Base-by-base conservation (phyloP, 2,797 vertebrate species). In the Microctenopoma steveboyesi region DNA sequence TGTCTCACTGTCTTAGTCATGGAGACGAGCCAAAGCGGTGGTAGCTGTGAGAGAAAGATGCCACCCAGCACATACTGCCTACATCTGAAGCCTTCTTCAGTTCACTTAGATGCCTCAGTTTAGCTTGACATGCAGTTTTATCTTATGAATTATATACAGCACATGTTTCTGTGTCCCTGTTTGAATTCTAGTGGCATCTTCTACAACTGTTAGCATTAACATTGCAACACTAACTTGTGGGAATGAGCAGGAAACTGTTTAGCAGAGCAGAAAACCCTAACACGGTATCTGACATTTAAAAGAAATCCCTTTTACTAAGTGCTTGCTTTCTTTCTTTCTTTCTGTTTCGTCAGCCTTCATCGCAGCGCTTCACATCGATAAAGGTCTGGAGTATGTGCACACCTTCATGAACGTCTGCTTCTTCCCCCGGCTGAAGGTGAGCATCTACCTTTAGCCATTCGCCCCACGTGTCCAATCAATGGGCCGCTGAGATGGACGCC, bases 351-450 rank as follows among this genome's bases (percentile, higher is more conserved):
- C 86, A 98, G 98, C 98, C 28, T 99, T 99, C 91, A 98, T 99
- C 78, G 97, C 97, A 16, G 97, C 97, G 0, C 93, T 99, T 37
- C 99, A 98, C 92, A 99, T 99, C 43, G 98, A 99, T 79, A 99
- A 99, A 89, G 98, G 98, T 72, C 92, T 99, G 92, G 97, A 97
- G 88, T 99, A 93, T 0, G 97, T 99, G 78, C 97, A 98, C 86
- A 97, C 97, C 70, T 99, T 99, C 92, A 99, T 99, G 97, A 98
- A 99, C 4, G 98, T 99, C 74, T 99, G 97, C 85, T 99, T 99
- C 86, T 99, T 99, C 85, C 98, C 97, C 15, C 94, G 97, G 64
- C 91, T 99, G 69, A 99, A 99, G 96, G 98, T 98, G 93, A 94
- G 95, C 45, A 14, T 69, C 56, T 64, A 74, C 78, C 25, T 74